phyloP scores from a whole-genome alignment of 2,888 invertebrate genomes.

The Drosophila affinis region DNA sequence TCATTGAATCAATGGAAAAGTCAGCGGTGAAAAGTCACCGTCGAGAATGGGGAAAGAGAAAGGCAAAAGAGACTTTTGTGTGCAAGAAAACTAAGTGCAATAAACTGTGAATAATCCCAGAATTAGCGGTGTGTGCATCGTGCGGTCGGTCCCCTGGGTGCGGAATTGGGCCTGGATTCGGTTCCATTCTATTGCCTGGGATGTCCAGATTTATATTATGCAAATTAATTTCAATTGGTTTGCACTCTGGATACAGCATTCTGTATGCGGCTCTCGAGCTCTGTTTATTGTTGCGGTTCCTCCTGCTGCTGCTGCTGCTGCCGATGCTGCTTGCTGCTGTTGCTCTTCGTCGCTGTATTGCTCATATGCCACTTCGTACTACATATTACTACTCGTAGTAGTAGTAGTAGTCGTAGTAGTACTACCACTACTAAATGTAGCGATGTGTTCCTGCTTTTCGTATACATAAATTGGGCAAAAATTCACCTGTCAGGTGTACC shows the following conservation, averaged over 20 bases:
- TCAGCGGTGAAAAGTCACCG: constrained; percentile 6
- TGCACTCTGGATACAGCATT: constrained; percentile 67
- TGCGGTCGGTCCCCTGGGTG: constrained; percentile 21
- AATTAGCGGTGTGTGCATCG: constrained; percentile 54
- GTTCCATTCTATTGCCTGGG: constrained; percentile 64
- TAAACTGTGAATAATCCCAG: constrained; percentile 73
- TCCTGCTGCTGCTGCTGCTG: constrained; percentile 25
- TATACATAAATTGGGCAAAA: constrained; percentile 67
- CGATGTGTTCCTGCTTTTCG: constrained; percentile 35
- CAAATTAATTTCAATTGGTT: constrained; percentile 80
- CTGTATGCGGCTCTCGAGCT: constrained; percentile 45
- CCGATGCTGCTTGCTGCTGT: constrained; percentile 10
- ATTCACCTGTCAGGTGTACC: not conserved
- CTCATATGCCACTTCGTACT: constrained; percentile 14
- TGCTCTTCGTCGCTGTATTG: constrained; percentile 44
- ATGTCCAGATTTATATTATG: constrained; percentile 75
- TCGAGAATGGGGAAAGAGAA: constrained; percentile 8
- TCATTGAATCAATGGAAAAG: constrained; percentile 8
- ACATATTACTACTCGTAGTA: constrained; percentile 17
- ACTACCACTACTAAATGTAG: constrained; percentile 35
- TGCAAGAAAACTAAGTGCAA: constrained; percentile 75
- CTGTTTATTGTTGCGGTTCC: constrained; percentile 37
- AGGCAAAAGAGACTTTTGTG: constrained; percentile 33
- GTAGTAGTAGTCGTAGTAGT: constrained; percentile 22
- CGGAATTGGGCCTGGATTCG: constrained; percentile 39